A percentile compares a stretch with the other conserved stretches of the same genome.
These are phyloP conservation scores for Tiliqua scincoides DNA, from an alignment of 2,113 vertebrate species.

Conservation along the genomic window DNA sequence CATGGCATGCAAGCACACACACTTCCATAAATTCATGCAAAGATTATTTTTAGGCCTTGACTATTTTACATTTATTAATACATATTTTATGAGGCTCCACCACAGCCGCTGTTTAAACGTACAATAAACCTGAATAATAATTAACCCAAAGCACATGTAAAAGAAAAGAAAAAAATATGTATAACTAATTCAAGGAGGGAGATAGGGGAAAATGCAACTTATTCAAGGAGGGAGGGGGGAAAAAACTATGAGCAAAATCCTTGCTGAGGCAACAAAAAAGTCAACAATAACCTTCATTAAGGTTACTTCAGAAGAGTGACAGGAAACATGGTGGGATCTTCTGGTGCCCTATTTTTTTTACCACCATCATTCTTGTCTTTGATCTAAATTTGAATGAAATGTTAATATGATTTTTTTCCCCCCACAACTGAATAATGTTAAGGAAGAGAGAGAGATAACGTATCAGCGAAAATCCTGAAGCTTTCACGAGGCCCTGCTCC, in stretches of 20 bases:
- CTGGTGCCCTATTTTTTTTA: conserved; percentile 33
- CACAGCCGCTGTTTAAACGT: conserved; percentile 61
- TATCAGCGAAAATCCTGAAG: conserved; percentile 37
- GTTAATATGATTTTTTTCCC: conserved; percentile 36
- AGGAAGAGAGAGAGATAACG: conserved; percentile 19
- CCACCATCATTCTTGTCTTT: conserved; percentile 45
- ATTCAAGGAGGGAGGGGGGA: not conserved
- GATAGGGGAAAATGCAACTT: not conserved
- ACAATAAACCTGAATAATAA: conserved; percentile 61
- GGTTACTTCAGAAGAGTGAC: conserved; percentile 48
- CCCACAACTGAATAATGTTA: conserved; percentile 36
- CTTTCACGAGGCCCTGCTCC: conserved; percentile 43
- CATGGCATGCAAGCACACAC: not conserved
- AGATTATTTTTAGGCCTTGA: conserved; percentile 61
- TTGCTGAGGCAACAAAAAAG: not conserved
- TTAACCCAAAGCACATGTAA: conserved; percentile 46
- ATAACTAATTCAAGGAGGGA: not conserved
- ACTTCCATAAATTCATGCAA: conserved; percentile 52
- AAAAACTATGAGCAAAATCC: conserved; percentile 37
- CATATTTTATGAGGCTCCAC: conserved; percentile 66
- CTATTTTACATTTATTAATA: conserved; percentile 67
- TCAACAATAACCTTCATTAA: conserved; percentile 67
- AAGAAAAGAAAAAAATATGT: conserved; percentile 21
- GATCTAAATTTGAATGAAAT: conserved; percentile 64
- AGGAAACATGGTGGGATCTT: conserved; percentile 34